Conservation (phyloP, 2,113 vertebrate species). For the Planiliza haematocheilus region DNA sequence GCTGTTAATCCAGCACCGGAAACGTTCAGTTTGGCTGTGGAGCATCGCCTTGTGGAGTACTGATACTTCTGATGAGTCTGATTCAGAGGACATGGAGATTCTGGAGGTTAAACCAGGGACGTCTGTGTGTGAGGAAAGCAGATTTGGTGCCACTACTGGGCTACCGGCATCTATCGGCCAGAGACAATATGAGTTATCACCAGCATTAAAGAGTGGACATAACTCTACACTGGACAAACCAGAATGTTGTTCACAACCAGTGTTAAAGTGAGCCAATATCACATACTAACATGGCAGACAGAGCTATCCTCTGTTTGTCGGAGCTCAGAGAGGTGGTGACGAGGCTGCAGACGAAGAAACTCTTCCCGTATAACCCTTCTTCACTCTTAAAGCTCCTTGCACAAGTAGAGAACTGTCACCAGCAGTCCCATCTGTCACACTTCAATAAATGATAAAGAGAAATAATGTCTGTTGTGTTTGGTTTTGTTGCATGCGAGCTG, state of each 20-base stretch:
- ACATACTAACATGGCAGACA: constrained; percentile 6
- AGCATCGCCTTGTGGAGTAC: constrained; percentile 87
- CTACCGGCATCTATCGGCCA: neutral
- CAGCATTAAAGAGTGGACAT: neutral
- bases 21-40: neutral
- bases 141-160: neutral
- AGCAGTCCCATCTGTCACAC: neutral
- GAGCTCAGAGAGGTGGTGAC: constrained; percentile 85
- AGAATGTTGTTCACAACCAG: neutral
- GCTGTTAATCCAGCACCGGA: neutral
- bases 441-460: neutral
- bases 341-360: constrained; percentile 86
- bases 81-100: constrained; percentile 72
- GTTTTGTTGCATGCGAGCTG: neutral
- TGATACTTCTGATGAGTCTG: constrained; percentile 90
- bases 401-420: constrained; percentile 58
- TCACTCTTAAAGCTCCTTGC: constrained; percentile 88
- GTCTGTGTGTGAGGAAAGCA: neutral
- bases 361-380: constrained; percentile 93
- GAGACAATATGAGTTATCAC: neutral
- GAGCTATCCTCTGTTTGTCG: constrained; percentile 81
- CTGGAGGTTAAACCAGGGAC: constrained; percentile 16
- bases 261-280: neutral
- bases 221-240: neutral
- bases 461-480: neutral